Percentiles rank a stretch among this genome's conserved stretches.
phyloP scores from a whole-genome alignment of 2,888 invertebrate genomes.

The Eucera pruinosa region DNA sequence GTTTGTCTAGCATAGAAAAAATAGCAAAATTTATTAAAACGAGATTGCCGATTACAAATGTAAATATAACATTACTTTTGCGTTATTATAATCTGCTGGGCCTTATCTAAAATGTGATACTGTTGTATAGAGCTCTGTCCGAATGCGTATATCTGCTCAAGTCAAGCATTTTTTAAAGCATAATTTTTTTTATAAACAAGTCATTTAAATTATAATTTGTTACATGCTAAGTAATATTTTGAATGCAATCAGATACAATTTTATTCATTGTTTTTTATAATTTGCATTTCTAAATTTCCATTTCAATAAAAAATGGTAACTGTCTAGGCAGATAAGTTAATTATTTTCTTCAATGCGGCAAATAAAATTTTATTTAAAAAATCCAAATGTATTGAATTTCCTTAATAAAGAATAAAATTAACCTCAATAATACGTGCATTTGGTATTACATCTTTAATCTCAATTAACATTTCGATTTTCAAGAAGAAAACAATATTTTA shows the following conservation, averaged over 20 bases:
- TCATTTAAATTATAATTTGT: slow-evolving; percentile 22
- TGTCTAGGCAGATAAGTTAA: slow-evolving; percentile 26
- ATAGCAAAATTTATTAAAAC: slow-evolving; percentile 21
- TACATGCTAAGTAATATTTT: slow-evolving; percentile 5
- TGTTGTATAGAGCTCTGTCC: slow-evolving; percentile 38
- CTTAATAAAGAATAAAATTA: not conserved
- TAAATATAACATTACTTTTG: slow-evolving; percentile 50
- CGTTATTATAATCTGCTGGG: slow-evolving; percentile 35
- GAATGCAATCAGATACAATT: slow-evolving; percentile 8
- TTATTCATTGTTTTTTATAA: slow-evolving; percentile 45
- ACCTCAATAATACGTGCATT: not conserved
- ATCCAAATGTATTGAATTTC: not conserved
- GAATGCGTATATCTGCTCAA: slow-evolving; percentile 48
- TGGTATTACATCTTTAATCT: not conserved
- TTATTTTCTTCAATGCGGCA: slow-evolving; percentile 32
- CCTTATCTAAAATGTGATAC: slow-evolving; percentile 57
- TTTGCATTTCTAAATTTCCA: slow-evolving; percentile 36
- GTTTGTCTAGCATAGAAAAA: slow-evolving; percentile 22
- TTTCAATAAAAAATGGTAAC: slow-evolving; percentile 18
- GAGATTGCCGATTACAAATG: slow-evolving; percentile 30
- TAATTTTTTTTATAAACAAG: slow-evolving; percentile 21
- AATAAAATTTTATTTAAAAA: slow-evolving; percentile 56
- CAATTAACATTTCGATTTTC: not conserved
- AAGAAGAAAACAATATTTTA: not conserved
- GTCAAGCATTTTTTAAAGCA: slow-evolving; percentile 30